Evolutionary conservation across 2,797 vertebrate genomes (phyloP), one percentile per base, ranked within the genome.

Genomic region (Gastrophryne carolinensis): DNA sequence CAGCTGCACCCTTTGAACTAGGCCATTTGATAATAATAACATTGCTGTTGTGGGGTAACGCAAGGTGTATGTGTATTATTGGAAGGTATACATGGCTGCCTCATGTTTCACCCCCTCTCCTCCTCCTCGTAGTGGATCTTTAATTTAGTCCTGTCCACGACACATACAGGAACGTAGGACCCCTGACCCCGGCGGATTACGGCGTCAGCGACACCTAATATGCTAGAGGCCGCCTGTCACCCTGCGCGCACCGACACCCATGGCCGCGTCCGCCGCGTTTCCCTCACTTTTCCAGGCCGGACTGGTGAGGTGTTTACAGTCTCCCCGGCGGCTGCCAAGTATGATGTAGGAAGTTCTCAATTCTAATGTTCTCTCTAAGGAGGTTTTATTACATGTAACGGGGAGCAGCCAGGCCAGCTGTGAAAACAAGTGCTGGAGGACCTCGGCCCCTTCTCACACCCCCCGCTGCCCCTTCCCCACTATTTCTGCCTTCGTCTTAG

Each of bases 291-390:
- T 27, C 17, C 10, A 27, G 8, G 17, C 57, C 63, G 65, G 15
- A 69, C 41, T 62, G 37, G 66, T 63, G 23, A 70, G 74, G 57
- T 70, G 65, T 70, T 76, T 76, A 70, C 74, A 76, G 66, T 57
- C 32, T 58, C 23, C 9, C 32, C 56, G 54, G 3, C 32, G 17
- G 13, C 35, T 76, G 74, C 74, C 74, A 76, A 76, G 66, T 63
- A 76, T 76, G 74, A 76, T 76, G 74, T 76, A 76, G 74, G 57
- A 70, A 76, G 74, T 70, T 76, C 74, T 56, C 74, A 57, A 70
- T 76, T 76, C 74, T 70, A 70, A 76, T 64, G 74, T 70, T 64
- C 58, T 70, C 74, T 70, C 74, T 6, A 54, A 67, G 64, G 58
- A 63, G 74, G 23, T 61, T 76, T 70, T 64, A 76, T 76, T 76